Conservation (phyloP, 2,113 vertebrate species). For the Sclerurus mexicanus region DNA sequence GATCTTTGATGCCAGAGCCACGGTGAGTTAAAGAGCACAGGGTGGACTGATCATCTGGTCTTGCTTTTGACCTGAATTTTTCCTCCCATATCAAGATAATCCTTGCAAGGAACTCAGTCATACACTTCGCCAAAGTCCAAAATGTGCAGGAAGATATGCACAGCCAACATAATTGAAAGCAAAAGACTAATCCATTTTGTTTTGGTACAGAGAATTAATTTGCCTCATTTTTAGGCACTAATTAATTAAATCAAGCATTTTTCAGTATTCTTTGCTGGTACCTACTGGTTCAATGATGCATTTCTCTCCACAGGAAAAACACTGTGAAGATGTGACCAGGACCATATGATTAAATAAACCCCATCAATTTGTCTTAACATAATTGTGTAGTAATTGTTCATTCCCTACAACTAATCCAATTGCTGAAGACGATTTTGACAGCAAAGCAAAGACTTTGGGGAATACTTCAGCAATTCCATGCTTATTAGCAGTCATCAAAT, state of each 20-base stretch:
- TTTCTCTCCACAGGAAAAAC: neutral
- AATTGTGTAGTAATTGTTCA: neutral
- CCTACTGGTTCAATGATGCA: neutral
- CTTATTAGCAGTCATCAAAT: neutral
- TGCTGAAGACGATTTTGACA: constrained; percentile 23
- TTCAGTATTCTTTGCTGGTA: neutral
- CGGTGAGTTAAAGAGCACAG: neutral
- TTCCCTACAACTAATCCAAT: constrained; percentile 23
- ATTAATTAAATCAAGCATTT: neutral
- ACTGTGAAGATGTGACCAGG: neutral
- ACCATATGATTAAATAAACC: constrained; percentile 15
- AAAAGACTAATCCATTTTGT: neutral
- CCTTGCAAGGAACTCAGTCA: neutral
- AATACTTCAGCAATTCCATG: constrained; percentile 13
- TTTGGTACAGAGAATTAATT: neutral
- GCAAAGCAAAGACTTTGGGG: constrained; percentile 8
- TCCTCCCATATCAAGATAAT: neutral
- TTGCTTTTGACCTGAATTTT: neutral
- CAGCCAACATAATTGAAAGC: neutral
- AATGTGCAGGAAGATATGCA: neutral
- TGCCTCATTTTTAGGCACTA: neutral
- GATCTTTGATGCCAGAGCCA: neutral
- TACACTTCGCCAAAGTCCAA: neutral
- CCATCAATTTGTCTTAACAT: neutral
- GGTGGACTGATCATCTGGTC: neutral